Percentiles rank a stretch among this genome's conserved stretches.
phyloP scores from a whole-genome alignment of 2,797 vertebrate species.

The Thalassophryne amazonica region DNA sequence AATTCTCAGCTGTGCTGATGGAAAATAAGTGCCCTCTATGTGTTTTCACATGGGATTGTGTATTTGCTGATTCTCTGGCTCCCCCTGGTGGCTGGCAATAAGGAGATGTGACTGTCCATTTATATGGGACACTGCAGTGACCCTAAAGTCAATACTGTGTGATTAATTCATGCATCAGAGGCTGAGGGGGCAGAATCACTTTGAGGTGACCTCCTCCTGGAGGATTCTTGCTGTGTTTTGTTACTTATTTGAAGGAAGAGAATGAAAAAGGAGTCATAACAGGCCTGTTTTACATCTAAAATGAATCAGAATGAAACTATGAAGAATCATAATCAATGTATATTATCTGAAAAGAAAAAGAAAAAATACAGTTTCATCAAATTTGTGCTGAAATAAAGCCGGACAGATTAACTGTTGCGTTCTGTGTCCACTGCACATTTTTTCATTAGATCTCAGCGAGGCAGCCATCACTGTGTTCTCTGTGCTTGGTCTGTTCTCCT shows the following conservation, averaged over 20 bases:
- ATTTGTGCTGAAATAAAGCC: background rate
- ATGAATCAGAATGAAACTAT: background rate
- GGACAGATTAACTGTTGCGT: background rate
- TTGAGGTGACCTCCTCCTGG: background rate
- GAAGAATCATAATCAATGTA: background rate
- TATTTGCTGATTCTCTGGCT: conserved; percentile 13
- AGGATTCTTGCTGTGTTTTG: background rate
- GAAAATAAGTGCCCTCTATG: conserved; percentile 22
- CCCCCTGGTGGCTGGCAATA: conserved; percentile 60
- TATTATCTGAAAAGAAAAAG: background rate
- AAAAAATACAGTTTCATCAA: background rate
- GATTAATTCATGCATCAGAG: conserved; percentile 35
- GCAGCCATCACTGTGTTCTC: conserved; percentile 85
- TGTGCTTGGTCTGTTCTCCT: conserved; percentile 86
- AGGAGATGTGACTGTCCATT: background rate
- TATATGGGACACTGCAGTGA: conserved; percentile 65
- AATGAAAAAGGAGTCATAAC: background rate
- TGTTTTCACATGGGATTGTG: background rate
- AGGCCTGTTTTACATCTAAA: background rate
- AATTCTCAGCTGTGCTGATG: conserved; percentile 7
- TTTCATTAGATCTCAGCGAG: conserved; percentile 81
- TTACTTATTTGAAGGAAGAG: background rate
- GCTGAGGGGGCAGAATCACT: background rate
- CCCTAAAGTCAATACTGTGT: conserved; percentile 49
- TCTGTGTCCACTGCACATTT: background rate